A percentile compares a stretch with the other conserved stretches of the same genome.
phyloP scores from a whole-genome alignment of 2,113 vertebrate genomes.

The Crotalus viridis region DNA sequence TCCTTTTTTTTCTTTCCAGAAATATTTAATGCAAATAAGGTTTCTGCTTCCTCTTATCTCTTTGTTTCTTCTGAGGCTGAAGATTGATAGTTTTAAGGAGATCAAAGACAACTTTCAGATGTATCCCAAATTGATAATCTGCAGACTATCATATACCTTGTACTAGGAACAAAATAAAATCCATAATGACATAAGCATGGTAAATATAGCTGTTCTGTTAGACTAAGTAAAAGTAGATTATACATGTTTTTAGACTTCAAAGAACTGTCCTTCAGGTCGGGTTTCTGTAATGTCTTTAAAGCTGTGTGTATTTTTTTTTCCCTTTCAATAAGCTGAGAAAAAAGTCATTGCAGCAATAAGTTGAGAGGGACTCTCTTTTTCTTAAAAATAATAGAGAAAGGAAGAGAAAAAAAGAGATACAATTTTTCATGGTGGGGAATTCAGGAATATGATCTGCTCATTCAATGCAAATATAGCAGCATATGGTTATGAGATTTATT shows the following conservation, averaged over 20 bases:
- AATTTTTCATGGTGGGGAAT: constrained; percentile 30
- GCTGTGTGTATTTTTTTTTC: constrained; percentile 40
- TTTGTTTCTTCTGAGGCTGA: constrained; percentile 63
- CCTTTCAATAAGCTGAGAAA: constrained; percentile 41
- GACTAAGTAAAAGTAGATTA: constrained; percentile 69
- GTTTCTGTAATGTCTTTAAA: constrained; percentile 64
- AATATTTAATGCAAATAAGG: constrained; percentile 67
- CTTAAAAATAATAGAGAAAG: constrained; percentile 57
- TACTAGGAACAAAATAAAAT: constrained; percentile 68
- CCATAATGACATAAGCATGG: constrained; percentile 61
- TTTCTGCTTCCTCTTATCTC: constrained; percentile 64
- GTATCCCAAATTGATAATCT: constrained; percentile 70
- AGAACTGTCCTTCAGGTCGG: constrained; percentile 55
- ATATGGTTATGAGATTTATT: neutral
- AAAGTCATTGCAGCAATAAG: constrained; percentile 46
- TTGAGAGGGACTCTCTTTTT: constrained; percentile 43
- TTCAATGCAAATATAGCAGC: constrained; percentile 24
- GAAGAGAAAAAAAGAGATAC: neutral
- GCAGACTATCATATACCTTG: constrained; percentile 64
- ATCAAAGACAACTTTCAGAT: constrained; percentile 69
- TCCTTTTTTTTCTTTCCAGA: constrained; percentile 34
- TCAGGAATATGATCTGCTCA: constrained; percentile 1
- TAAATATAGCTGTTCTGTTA: constrained; percentile 65
- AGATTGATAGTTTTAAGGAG: constrained; percentile 67
- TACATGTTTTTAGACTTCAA: constrained; percentile 66